Base-by-base conservation (phyloP, 1,140 invertebrate species). In the Drosophila bipectinata region DNA sequence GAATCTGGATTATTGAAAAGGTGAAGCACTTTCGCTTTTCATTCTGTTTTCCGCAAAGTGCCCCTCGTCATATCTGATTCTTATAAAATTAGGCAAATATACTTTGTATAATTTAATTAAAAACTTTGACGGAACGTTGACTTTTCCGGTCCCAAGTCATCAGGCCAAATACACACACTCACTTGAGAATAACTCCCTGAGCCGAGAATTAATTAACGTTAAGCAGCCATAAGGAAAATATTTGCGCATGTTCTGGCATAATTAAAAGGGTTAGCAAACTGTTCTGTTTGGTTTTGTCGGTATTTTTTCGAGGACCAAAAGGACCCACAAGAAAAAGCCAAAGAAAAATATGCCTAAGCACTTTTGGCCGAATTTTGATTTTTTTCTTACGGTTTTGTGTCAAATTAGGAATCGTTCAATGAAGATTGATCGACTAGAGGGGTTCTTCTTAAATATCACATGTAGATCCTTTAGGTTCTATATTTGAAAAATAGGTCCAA, bases 241-340 rank as follows among this genome's bases (percentile, higher is more conserved):
- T 88, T 87, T 88, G 83, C 52, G 76, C 83, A 79, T 87, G 83
- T 88, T 88, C 67, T 37, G 75, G 83, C 83, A 87, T 87, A 87
- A 87, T 87, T 83, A 87, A 83, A 87, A 79, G 76, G 74, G 79
- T 44, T 44, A 7, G 41, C 32, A 51, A 49, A 69, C 44, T 49
- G 41, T 57, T 69, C 30, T 48, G 55, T 60, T 37, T 48, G 34
- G 34, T 12, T 37, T 37, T 37, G 34, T n/a, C 34, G 12, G 34
- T 37, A 24, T 48, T 24, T 58, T 57, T 52, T 51, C 49, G 41
- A 26, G 58, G 48, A 24, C 56, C 32, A 54, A 4, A n/a, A 52
- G 28, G 15, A 45, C 28, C 28, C n/a, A 26, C 14, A 54, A 53
- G 37, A 24, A 66, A 51, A 52, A 1, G 37, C 47, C 14, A 68